Base-by-base conservation (phyloP, 2,797 vertebrate genomes). In the Sandelia bainsii region DNA sequence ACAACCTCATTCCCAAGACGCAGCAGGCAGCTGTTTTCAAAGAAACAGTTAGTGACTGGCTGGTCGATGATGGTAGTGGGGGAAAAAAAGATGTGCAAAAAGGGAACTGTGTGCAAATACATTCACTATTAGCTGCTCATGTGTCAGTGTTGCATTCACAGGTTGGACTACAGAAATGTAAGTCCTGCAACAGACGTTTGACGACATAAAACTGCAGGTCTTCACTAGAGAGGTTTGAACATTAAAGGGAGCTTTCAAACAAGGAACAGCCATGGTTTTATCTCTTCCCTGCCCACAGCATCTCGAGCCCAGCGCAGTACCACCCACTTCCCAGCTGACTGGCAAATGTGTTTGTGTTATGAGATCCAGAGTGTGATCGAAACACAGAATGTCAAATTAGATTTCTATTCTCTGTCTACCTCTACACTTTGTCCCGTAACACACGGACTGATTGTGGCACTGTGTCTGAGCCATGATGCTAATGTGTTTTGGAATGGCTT, bases 261-360 rank as follows among this genome's bases (percentile, higher is more conserved):
- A 53, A 29, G 48, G 37, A 75, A 69, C 56, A 76, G 60, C 27
- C 66, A 66, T 58, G 22, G 20, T 40, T 70, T 73, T 25, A 50
- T 81, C 17, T 67, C 50, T 40, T 78, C 37, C 54, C 62, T 82
- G 62, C 80, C 72, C 76, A 86, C 81, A 79, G 54, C 52, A 67
- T 82, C 64, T 80, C 44, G n/a, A 40, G 58, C 72, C 45, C 34
- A 11, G 67, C 44, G 67, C 69, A 73, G 72, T 60, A 44, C 78
- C 87, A 84, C 86, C 83, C 87, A 91, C 89, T 53, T 75, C 72
- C 83, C 85, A 86, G 78, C 79, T 84, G 70, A 87, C 79, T 69
- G 77, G 58, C 19, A 50, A 79, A 84, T 72, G 80, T 74, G 69
- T 76, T 63, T 71, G 46, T 79, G 73, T 53, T 58, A 19, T 70